These are phyloP conservation scores for Takifugu flavidus DNA, from an alignment of 2,113 vertebrate species.

Conservation along the genomic window DNA sequence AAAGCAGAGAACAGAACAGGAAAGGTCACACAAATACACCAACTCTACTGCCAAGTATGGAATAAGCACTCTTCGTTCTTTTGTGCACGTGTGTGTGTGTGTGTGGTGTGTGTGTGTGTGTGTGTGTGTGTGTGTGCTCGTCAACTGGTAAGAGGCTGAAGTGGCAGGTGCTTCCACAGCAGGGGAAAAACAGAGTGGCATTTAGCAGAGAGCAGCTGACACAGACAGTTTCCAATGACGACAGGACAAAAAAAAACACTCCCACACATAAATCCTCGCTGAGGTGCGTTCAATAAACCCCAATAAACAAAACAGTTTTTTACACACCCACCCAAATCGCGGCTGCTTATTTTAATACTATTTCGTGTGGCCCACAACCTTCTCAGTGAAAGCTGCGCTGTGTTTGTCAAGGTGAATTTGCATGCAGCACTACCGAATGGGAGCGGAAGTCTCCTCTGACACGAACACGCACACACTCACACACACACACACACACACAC, in stretches of 20 bases:
- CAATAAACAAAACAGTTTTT: not conserved
- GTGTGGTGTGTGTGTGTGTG: slow-evolving; percentile 26
- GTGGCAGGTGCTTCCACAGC: slow-evolving; percentile 69
- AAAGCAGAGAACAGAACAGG: slow-evolving; percentile 23
- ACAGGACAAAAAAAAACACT: slow-evolving; percentile 21
- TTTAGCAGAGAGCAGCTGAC: slow-evolving; percentile 68
- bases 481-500: slow-evolving; percentile 20
- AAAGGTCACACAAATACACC: slow-evolving; percentile 44
- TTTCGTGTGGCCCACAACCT: too few species aligned
- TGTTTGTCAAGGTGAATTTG: slow-evolving; percentile 74
- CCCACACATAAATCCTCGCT: slow-evolving; percentile 9
- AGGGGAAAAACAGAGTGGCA: slow-evolving; percentile 59
- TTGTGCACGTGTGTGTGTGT: slow-evolving; percentile 26
- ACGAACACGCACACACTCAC: slow-evolving; percentile 52
- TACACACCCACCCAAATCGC: not conserved
- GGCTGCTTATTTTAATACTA: too few species aligned
- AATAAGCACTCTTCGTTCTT: slow-evolving; percentile 48
- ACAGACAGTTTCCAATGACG: slow-evolving; percentile 39
- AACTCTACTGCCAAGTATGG: slow-evolving; percentile 65
- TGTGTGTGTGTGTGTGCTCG: slow-evolving; percentile 33
- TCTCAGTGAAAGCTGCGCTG: slow-evolving; percentile 36
- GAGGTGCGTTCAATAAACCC: too few species aligned
- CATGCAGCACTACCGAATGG: slow-evolving; percentile 62
- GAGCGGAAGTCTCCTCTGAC: slow-evolving; percentile 65
- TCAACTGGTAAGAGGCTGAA: slow-evolving; percentile 52